Conservation (phyloP, 2,113 vertebrate species). For the Todiramphus chloris region DNA sequence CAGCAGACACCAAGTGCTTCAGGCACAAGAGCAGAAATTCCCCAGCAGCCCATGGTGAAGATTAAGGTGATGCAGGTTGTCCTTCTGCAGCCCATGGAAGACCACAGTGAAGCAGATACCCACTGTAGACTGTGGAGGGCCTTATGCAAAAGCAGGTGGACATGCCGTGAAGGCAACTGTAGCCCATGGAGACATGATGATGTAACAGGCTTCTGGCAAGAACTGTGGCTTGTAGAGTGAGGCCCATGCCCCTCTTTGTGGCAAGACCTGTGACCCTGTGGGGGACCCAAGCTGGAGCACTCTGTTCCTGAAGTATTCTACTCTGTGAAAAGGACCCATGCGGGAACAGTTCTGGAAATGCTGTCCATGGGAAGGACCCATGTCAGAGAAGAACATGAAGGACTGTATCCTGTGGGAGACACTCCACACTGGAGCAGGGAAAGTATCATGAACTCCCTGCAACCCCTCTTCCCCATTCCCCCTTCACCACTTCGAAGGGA, state of each 20-base stretch:
- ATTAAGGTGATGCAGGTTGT: neutral
- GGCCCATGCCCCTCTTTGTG: neutral
- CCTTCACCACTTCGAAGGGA: accelerated
- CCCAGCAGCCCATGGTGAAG: accelerated
- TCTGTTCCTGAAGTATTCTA: neutral
- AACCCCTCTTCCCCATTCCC: neutral
- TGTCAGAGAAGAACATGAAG: neutral
- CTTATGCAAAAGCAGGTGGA: neutral
- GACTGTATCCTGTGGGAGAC: neutral
- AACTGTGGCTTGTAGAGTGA: neutral
- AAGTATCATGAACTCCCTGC: neutral
- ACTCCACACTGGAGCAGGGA: accelerated
- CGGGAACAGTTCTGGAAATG: neutral
- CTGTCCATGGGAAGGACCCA: neutral
- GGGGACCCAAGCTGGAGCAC: accelerated
- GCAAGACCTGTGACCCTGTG: accelerated
- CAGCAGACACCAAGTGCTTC: neutral
- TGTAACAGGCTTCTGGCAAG: neutral
- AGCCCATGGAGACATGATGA: accelerated
- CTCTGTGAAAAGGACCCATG: neutral
- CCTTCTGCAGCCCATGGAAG: neutral
- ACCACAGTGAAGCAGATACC: neutral
- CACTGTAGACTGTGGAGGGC: neutral
- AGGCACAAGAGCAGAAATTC: neutral
- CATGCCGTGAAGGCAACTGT: neutral